Evolutionary conservation across 1,140 invertebrate species (phyloP).

Genomic region (Drosophila obscura): DNA sequence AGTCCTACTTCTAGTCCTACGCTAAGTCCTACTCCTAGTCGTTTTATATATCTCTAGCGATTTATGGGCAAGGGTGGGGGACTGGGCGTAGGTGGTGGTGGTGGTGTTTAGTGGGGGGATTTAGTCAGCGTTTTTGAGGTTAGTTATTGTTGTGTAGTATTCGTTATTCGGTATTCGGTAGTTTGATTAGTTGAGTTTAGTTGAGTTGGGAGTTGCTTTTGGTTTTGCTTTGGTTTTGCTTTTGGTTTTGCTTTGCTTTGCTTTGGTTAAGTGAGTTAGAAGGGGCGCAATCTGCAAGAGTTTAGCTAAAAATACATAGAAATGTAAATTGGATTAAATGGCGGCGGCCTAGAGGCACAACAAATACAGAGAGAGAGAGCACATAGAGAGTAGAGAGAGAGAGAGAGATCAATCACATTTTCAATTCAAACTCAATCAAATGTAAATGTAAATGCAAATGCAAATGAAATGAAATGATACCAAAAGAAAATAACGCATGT

Average conservation of each 20-base stretch:
- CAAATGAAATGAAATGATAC: background rate
- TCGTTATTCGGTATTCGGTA: background rate
- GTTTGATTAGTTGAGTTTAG: constrained; percentile 15
- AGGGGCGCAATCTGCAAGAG: constrained; percentile 70
- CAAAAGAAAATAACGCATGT: background rate
- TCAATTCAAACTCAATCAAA: too few relatives aligned
- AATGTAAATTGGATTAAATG: constrained; percentile 67
- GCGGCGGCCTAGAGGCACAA: constrained; percentile 14
- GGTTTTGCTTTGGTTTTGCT: constrained; percentile 1
- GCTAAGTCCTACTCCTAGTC: too few relatives aligned
- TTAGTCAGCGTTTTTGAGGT: background rate
- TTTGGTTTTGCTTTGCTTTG: constrained; percentile 8
- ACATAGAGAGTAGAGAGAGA: background rate
- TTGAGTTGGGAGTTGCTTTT: constrained; percentile 3
- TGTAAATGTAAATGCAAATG: background rate
- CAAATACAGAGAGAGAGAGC: constrained; percentile 19
- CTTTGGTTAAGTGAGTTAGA: constrained; percentile 56
- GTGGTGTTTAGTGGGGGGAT: too few relatives aligned
- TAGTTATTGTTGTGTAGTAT: constrained; percentile 11
- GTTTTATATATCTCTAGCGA: too few relatives aligned
- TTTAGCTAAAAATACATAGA: constrained; percentile 81
- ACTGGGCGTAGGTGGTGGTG: too few relatives aligned
- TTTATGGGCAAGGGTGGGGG: too few relatives aligned
- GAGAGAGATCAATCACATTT: background rate
- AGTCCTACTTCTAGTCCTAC: too few relatives aligned